Evolutionary conservation across 2,113 vertebrate species (phyloP), one percentile per base, ranked within the genome.

Genomic region (Zingel zingel): DNA sequence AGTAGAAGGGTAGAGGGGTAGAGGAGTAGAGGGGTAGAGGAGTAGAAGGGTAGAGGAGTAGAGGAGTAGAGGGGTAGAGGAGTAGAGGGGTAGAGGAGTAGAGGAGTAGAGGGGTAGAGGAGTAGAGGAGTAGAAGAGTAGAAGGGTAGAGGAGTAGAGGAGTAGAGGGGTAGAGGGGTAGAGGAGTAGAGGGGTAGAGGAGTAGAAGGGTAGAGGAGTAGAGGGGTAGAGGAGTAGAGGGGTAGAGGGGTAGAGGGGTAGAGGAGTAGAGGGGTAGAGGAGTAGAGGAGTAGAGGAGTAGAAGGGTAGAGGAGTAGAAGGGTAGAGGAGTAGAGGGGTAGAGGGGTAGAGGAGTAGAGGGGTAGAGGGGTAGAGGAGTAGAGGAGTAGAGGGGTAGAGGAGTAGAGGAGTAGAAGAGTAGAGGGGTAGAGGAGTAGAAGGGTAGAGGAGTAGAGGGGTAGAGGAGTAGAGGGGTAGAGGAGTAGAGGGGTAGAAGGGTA

Each of bases 271-370:
- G 3, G 36, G 39, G 39, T 9, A 39, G 19, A 6, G 13, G 1
- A n/a, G n/a, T 0, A 43, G 63, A 10, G 3, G 36, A 10, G 39
- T 9, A 39, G 19, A 6, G 13, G 1, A n/a, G n/a, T 0, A 43
- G 63, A 10, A 2, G 36, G 39, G 39, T 9, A 39, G 19, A 6
- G 13, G 1, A n/a, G n/a, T n/a, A n/a, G n/a, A n/a, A n/a, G n/a
- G n/a, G n/a, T n/a, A n/a, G n/a, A n/a, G n/a, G n/a, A n/a, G n/a
- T 0, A 43, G 63, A 10, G 3, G 36, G 39, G 39, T 9, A 39
- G 19, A 6, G 13, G 1, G 33, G n/a, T n/a, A n/a, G n/a, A n/a
- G n/a, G n/a, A n/a, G n/a, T 0, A 43, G 63, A 10, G 3, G 36
- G 39, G 39, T 9, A 39, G 19, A 6, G 13, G 1, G 33, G n/a